Conservation (phyloP, 2,888 invertebrate species). For the Dorcus hopei region DNA sequence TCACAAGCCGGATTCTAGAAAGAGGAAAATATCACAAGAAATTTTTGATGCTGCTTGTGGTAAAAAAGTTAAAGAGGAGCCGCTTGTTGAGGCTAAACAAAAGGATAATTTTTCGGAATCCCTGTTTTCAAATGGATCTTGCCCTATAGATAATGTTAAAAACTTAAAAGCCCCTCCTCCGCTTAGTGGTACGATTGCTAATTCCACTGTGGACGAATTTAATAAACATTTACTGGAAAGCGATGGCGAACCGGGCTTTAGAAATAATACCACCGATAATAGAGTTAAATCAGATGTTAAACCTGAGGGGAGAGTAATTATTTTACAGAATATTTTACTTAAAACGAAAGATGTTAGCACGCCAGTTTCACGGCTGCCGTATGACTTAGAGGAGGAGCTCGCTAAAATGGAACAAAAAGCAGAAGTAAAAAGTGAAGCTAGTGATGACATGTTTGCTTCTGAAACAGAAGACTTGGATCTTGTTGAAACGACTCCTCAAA, state of each 20-base stretch:
- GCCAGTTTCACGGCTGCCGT: not conserved
- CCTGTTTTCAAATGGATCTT: slow-evolving; percentile 7
- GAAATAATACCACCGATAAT: not conserved
- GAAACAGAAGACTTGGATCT: slow-evolving; percentile 33
- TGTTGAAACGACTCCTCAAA: slow-evolving; percentile 39
- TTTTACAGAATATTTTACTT: slow-evolving; percentile 11
- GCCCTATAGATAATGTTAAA: no score
- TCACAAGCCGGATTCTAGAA: no score
- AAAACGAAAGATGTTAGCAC: not conserved
- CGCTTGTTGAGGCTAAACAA: not conserved
- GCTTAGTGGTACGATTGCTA: not conserved
- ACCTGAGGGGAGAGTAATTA: slow-evolving; percentile 3
- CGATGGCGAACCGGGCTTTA: slow-evolving; percentile 2
- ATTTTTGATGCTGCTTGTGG: slow-evolving; percentile 8
- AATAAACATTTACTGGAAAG: slow-evolving; percentile 10
- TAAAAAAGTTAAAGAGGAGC: slow-evolving; percentile 11
- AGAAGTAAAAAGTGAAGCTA: slow-evolving; percentile 9
- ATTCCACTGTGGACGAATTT: slow-evolving; percentile 15
- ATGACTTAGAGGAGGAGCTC: slow-evolving; percentile 8
- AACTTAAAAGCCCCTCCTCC: no score
- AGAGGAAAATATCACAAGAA: not conserved
- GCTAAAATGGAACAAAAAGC: slow-evolving; percentile 4
- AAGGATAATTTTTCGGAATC: slow-evolving; percentile 14
- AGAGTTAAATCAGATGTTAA: not conserved
- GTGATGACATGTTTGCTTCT: slow-evolving; percentile 23